Evolutionary conservation across 2,113 vertebrate genomes (phyloP).

Genomic region (Colaptes auratus): DNA sequence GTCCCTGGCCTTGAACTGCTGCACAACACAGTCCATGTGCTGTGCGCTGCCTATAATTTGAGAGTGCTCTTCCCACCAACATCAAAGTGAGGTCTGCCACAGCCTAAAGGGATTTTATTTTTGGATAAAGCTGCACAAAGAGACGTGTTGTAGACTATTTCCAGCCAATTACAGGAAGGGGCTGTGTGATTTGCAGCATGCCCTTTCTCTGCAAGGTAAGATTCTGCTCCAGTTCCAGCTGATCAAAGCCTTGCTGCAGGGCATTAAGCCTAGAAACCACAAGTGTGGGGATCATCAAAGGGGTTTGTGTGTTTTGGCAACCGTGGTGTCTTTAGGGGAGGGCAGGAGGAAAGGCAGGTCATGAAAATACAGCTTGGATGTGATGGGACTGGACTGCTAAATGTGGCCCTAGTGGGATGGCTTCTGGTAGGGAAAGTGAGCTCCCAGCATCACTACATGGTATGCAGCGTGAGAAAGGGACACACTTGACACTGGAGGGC

Average conservation of each 20-base stretch:
- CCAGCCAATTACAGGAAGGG: conserved; percentile 38
- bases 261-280: background rate
- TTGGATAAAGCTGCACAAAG: conserved; percentile 58
- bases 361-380: background rate
- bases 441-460: fast-evolving
- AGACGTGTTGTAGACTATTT: conserved; percentile 42
- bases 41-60: conserved; percentile 28
- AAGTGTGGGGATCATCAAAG: background rate
- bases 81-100: conserved; percentile 60
- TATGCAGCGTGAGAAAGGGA: fast-evolving
- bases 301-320: background rate
- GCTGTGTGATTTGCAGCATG: background rate
- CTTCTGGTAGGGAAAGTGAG: background rate
- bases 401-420: background rate
- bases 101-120: conserved; percentile 65
- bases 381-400: background rate
- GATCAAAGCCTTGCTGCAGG: background rate
- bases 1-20: background rate
- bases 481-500: background rate
- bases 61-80: conserved; percentile 6
- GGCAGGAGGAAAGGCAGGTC: background rate
- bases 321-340: background rate
- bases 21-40: background rate
- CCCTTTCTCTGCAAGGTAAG: conserved; percentile 2
- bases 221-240: background rate